Evolutionary conservation across 2,888 invertebrate species (phyloP).

Genomic region (Erebia epiphron): DNA sequence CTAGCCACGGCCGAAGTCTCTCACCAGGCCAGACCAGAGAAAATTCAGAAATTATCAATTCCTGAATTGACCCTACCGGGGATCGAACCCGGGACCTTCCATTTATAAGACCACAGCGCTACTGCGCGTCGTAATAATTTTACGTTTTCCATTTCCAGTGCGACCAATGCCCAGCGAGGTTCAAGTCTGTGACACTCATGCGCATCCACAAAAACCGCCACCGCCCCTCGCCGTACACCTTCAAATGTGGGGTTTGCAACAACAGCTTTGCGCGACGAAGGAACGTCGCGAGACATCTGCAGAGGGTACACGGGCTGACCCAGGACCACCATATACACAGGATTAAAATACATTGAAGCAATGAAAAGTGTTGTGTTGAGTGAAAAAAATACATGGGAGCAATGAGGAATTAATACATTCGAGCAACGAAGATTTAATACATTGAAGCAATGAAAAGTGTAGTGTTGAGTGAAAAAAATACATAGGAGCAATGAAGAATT

Average conservation of each 20-base stretch:
- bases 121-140: neutral
- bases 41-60: too few relatives aligned
- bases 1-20: too few relatives aligned
- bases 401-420: neutral
- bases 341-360: constrained; percentile 46
- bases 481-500: too few relatives aligned
- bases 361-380: neutral
- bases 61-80: too few relatives aligned
- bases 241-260: constrained; percentile 55
- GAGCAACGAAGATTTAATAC: too few relatives aligned
- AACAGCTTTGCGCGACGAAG: constrained; percentile 65
- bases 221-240: constrained; percentile 59
- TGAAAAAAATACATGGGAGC: neutral
- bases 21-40: too few relatives aligned
- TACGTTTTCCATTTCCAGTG: constrained; percentile 52
- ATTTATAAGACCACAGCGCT: too few relatives aligned
- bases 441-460: too few relatives aligned
- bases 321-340: constrained; percentile 56
- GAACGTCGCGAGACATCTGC: constrained; percentile 65
- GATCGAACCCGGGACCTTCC: too few relatives aligned
- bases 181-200: constrained; percentile 70
- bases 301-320: constrained; percentile 58
- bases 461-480: too few relatives aligned
- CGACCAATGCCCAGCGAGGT: constrained; percentile 62
- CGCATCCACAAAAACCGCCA: constrained; percentile 65